These are phyloP conservation scores for Osmerus mordax DNA, from an alignment of 2,113 vertebrate species.

Conservation along the genomic window DNA sequence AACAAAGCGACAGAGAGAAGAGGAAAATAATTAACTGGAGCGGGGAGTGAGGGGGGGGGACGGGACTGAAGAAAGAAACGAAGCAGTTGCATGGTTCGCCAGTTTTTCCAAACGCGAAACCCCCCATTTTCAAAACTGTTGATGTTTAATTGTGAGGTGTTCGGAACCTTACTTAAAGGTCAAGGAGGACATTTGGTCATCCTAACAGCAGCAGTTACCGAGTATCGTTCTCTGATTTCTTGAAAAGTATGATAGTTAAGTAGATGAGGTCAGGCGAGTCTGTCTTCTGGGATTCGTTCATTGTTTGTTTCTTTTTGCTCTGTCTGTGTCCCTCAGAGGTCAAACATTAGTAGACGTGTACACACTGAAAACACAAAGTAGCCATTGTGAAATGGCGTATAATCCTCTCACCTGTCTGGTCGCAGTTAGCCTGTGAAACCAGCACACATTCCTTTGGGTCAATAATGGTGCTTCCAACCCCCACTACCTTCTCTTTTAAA, in stretches of 20 bases:
- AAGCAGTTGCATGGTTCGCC: conserved; percentile 27
- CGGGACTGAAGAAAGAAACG: conserved; percentile 30
- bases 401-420: conserved; percentile 62
- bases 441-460: conserved; percentile 55
- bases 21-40: conserved; percentile 59
- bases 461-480: conserved; percentile 54
- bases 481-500: conserved; percentile 45
- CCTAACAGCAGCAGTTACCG: too few relatives aligned
- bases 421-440: conserved; percentile 31
- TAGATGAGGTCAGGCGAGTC: too few relatives aligned
- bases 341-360: conserved; percentile 13
- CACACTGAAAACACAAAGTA: conserved; percentile 28
- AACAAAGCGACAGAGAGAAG: conserved; percentile 56
- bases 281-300: too few relatives aligned
- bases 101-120: conserved; percentile 12
- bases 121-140: conserved; percentile 16
- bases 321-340: background rate
- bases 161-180: too few relatives aligned
- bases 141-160: too few relatives aligned
- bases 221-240: too few relatives aligned
- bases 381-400: conserved; percentile 30
- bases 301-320: too few relatives aligned
- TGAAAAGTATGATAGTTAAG: too few relatives aligned
- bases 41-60: conserved; percentile 15
- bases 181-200: too few relatives aligned